A percentile compares a stretch with the other conserved stretches of the same genome.
These are phyloP conservation scores for Trichoplusia ni DNA, from an alignment of 1,140 invertebrate species.

Conservation along the genomic window DNA sequence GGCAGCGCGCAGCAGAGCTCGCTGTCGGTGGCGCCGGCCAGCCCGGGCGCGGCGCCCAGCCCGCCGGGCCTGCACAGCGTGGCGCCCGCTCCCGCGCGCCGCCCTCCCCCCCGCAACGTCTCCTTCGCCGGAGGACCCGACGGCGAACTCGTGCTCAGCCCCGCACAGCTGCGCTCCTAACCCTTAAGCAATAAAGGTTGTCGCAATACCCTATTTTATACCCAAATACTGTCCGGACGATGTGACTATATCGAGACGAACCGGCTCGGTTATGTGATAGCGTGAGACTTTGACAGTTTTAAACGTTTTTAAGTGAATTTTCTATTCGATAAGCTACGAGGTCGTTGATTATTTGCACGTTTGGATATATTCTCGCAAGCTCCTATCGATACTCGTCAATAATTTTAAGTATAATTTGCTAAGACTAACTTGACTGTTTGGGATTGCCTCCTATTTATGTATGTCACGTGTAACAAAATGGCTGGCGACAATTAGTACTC, in stretches of 20 bases:
- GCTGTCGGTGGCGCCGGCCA: conserved; percentile 5
- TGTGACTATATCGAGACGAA: conserved; percentile 41
- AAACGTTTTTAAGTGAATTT: conserved; percentile 52
- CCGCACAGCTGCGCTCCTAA: conserved; percentile 74
- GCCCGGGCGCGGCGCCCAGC: background rate
- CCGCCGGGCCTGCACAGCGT: background rate
- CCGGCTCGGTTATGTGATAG: conserved; percentile 52
- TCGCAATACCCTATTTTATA: conserved; percentile 57
- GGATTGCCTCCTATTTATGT: conserved; percentile 24
- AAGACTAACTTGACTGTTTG: conserved; percentile 40
- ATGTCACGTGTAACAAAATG: conserved; percentile 11
- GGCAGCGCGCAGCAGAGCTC: conserved; percentile 15
- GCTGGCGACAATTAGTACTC: background rate
- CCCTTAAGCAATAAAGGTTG: conserved; percentile 61
- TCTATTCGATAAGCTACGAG: conserved; percentile 51
- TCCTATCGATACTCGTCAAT: conserved; percentile 53
- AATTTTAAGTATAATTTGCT: conserved; percentile 55
- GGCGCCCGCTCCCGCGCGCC: conserved; percentile 30
- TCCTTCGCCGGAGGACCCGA: conserved; percentile 71
- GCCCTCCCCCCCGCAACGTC: conserved; percentile 72
- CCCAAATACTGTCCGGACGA: conserved; percentile 33
- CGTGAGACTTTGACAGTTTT: conserved; percentile 43
- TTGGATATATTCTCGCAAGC: conserved; percentile 60
- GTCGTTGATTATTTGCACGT: conserved; percentile 68
- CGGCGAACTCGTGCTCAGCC: conserved; percentile 73